Conservation (phyloP, 2,113 vertebrate genomes). For the Strigops habroptila region DNA sequence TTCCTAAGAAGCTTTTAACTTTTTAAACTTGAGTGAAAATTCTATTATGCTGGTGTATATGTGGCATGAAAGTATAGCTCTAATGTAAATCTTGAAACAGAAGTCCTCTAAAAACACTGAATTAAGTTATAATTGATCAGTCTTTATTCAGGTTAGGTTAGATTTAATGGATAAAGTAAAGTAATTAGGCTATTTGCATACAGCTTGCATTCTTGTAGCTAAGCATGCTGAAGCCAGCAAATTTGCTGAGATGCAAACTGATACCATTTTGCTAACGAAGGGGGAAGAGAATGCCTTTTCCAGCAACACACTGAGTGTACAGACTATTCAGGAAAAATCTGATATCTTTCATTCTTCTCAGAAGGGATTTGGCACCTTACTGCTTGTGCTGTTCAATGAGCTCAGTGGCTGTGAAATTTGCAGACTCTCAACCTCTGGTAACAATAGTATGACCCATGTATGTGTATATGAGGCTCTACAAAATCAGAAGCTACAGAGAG, state of each 20-base stretch:
- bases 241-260: accelerated
- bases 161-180: not conserved
- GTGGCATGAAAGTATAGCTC: not conserved
- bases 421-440: not conserved
- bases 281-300: not conserved
- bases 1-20: not conserved
- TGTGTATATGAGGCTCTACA: not conserved
- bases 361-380: not conserved
- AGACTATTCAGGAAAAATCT: not conserved
- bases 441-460: not conserved
- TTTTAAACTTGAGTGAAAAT: not conserved
- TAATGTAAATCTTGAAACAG: not conserved
- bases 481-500: not conserved
- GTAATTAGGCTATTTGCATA: slow-evolving; percentile 12
- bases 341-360: not conserved
- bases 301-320: not conserved
- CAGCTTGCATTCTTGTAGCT: not conserved
- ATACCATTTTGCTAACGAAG: not conserved
- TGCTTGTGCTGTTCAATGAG: not conserved
- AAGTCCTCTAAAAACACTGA: not conserved
- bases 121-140: not conserved
- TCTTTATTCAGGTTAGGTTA: not conserved
- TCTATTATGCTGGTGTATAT: not conserved
- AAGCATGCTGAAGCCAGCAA: not conserved
- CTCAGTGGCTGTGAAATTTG: not conserved